These are phyloP conservation scores for Microtus montanus DNA, from an alignment of 2,113 vertebrate genomes.

Conservation along the genomic window DNA sequence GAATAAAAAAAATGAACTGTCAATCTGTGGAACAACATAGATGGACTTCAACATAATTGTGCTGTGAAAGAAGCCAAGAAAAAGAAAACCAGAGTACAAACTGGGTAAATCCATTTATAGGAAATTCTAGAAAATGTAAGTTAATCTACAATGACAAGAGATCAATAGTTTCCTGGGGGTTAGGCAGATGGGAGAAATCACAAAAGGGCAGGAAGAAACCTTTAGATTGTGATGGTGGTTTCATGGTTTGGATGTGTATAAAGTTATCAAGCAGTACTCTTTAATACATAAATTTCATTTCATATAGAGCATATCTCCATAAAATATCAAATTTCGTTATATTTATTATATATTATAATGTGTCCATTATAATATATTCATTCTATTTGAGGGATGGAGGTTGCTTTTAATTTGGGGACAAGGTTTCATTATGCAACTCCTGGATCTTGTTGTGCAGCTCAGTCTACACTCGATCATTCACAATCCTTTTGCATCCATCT, in stretches of 20 bases:
- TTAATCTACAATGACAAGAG: slow-evolving; percentile 1
- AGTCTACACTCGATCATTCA: not conserved
- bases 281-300: not conserved
- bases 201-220: not conserved
- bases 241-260: not conserved
- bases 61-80: not conserved
- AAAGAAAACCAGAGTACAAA: not conserved
- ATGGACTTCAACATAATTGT: slow-evolving; percentile 13
- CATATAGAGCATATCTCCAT: not conserved
- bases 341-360: not conserved
- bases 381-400: not conserved
- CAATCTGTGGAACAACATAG: not conserved
- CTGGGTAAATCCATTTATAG: slow-evolving; percentile 3
- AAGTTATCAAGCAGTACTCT: not conserved
- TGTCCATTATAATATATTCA: not conserved
- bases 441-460: not conserved
- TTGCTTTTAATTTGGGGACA: not conserved
- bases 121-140: slow-evolving; percentile 39
- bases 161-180: not conserved
- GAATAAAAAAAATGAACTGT: not conserved
- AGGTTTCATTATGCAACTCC: not conserved
- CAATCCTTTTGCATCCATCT: not conserved
- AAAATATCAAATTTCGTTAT: not conserved
- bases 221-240: not conserved
- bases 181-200: not conserved